Evolutionary conservation across 2,888 invertebrate genomes (phyloP), one percentile per base, ranked within the genome.

Genomic region (Drosophila stalkeri): DNA sequence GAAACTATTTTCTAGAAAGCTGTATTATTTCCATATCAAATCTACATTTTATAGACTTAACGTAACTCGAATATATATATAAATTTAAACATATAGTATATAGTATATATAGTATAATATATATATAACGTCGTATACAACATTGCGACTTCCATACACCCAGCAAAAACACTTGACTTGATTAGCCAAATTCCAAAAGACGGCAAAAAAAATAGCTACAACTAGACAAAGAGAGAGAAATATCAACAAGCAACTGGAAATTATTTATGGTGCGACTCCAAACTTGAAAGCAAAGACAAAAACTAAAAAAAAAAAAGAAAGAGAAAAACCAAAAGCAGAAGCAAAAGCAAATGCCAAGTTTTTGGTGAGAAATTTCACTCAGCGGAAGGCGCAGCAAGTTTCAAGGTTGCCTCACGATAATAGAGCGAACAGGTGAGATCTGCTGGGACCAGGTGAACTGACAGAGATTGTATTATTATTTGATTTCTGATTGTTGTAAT

Each of bases 301-400:
- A 70, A 68, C 66, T 46, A 20, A 64, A 60, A 56, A 20, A 31
- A 49, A 65, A 47, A 44, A 27, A 66, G 51, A 60, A 63, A 64
- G 47, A 39, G 23, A 37, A 72, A 75, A 72, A 39, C 16, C 18
- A 69, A 76, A 72, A 75, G 31, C 16, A 52, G 64, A 77, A 66
- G 41, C 56, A 63, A 68, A 77, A 72, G 46, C 63, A 65, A 62
- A 71, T 43, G 20, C 47, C 51, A 31, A 56, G 56, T 46, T 52
- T 80, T 82, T 71, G 76, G 61, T 75, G 73, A 81, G 71, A 86
- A 88, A 84, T 88, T 88, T 84, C 86, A 81, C 83, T 80, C 56
- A 61, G 76, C 67, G 80, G 76, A 76, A 66, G 76, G 76, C 72
- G 77, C 63, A 73, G 81, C 80, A 9, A 77, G 77, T 79, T 79